Conservation (phyloP, 1,140 invertebrate species). For the Drosophila mojavensis region DNA sequence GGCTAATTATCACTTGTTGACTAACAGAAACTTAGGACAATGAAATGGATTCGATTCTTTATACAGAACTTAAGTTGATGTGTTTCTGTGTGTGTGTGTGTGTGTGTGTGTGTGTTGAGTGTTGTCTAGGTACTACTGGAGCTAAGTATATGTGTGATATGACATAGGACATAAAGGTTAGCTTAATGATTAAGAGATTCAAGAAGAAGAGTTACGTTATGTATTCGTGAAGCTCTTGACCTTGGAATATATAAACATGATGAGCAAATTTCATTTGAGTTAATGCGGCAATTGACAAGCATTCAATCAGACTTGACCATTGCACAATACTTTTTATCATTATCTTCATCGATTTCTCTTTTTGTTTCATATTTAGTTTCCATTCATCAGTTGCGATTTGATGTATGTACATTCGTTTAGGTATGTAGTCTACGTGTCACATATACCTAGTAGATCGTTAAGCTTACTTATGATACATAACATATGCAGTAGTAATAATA, state of each 20-base stretch:
- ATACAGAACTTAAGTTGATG: conserved; percentile 25
- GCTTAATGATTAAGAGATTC: conserved; percentile 56
- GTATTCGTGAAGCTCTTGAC: conserved; percentile 44
- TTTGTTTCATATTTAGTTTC: conserved; percentile 2
- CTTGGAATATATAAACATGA: conserved; percentile 74
- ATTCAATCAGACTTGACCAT: conserved; percentile 34
- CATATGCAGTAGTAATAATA: conserved; percentile 5
- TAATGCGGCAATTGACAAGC: conserved; percentile 49
- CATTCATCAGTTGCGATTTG: conserved; percentile 4
- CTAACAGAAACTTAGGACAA: conserved; percentile 49
- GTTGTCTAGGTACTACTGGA: conserved; percentile 20
- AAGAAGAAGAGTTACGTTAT: conserved; percentile 27
- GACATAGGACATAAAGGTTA: conserved; percentile 60
- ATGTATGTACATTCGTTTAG: conserved; percentile 37
- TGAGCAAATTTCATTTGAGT: conserved; percentile 73
- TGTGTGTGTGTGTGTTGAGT: not conserved
- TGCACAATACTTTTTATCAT: conserved; percentile 45
- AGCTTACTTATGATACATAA: conserved; percentile 38
- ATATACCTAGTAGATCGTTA: conserved; percentile 19
- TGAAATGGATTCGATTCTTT: conserved; percentile 31
- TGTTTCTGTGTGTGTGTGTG: conserved; percentile 4
- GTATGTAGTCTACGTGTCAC: not conserved
- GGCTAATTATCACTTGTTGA: conserved; percentile 77
- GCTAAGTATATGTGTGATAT: conserved; percentile 51
- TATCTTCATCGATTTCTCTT: conserved; percentile 5